Percentiles rank a stretch among this genome's conserved stretches.
Evolutionary conservation across 1,140 invertebrate genomes (phyloP).

Genomic region (Caenorhabditis inopinata): DNA sequence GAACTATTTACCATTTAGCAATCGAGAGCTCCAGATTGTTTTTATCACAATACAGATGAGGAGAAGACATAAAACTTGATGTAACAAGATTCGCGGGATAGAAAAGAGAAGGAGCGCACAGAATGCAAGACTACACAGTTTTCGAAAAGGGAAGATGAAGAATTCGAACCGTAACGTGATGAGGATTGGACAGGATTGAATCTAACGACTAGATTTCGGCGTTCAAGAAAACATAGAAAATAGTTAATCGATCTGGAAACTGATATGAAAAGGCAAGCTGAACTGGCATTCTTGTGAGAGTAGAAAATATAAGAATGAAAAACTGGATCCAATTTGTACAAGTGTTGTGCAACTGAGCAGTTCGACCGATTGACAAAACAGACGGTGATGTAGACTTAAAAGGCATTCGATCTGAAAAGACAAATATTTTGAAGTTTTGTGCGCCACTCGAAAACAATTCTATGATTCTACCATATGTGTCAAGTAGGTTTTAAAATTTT

Average conservation of each 20-base stretch:
- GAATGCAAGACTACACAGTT: not conserved
- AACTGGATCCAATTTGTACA: not conserved
- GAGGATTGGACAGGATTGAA: not conserved
- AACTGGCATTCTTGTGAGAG: not conserved
- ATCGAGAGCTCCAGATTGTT: not conserved
- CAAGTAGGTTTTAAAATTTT: no score
- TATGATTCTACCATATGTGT: no score
- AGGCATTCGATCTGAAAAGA: not conserved
- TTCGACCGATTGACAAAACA: no score
- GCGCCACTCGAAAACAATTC: no score
- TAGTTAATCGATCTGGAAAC: not conserved
- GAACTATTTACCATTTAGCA: no score
- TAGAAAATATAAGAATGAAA: not conserved
- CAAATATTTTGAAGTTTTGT: not conserved
- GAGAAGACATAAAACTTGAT: not conserved
- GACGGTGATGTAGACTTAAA: not conserved
- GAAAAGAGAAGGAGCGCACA: not conserved
- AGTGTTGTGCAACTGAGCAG: not conserved
- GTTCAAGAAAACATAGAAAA: no score
- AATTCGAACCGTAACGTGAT: not conserved
- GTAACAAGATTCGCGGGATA: not conserved
- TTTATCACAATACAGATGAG: conserved; percentile 19
- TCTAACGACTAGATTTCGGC: not conserved
- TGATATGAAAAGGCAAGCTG: conserved; percentile 26
- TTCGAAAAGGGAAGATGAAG: not conserved